Conservation (phyloP, 2,113 vertebrate genomes). For the Picathartes gymnocephalus region DNA sequence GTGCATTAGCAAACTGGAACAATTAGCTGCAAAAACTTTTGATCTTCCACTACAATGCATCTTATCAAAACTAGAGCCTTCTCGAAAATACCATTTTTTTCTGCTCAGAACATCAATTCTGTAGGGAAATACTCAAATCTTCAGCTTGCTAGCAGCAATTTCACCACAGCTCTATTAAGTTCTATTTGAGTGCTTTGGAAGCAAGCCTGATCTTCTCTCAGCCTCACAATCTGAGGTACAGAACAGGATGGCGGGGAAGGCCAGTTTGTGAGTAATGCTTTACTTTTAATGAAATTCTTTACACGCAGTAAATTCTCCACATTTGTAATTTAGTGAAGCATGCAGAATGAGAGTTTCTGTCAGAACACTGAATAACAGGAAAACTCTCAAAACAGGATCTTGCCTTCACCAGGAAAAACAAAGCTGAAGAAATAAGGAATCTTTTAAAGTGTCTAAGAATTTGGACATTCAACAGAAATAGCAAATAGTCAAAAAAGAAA, state of each 20-base stretch:
- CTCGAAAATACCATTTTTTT: not conserved
- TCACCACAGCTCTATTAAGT: not conserved
- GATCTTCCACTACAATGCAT: not conserved
- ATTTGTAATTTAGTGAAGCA: not conserved
- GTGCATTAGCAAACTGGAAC: not conserved
- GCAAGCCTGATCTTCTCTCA: not conserved
- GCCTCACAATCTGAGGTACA: not conserved
- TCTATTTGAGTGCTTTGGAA: not conserved
- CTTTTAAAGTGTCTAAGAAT: not conserved
- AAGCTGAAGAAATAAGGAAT: not conserved
- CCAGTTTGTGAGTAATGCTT: not conserved
- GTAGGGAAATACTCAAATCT: not conserved
- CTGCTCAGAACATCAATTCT: not conserved
- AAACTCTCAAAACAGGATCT: not conserved
- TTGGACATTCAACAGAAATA: not conserved
- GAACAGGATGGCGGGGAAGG: fast-evolving
- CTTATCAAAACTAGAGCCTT: not conserved
- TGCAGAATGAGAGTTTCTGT: not conserved
- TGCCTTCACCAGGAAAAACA: not conserved
- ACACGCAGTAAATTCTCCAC: not conserved
- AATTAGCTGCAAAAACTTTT: not conserved
- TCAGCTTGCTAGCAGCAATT: not conserved
- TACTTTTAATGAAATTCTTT: not conserved
- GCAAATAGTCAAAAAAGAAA: not conserved
- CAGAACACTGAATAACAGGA: not conserved